These are phyloP conservation scores for Sarcophaga subvicina DNA, from an alignment of 2,888 invertebrate genomes.

Conservation along the genomic window DNA sequence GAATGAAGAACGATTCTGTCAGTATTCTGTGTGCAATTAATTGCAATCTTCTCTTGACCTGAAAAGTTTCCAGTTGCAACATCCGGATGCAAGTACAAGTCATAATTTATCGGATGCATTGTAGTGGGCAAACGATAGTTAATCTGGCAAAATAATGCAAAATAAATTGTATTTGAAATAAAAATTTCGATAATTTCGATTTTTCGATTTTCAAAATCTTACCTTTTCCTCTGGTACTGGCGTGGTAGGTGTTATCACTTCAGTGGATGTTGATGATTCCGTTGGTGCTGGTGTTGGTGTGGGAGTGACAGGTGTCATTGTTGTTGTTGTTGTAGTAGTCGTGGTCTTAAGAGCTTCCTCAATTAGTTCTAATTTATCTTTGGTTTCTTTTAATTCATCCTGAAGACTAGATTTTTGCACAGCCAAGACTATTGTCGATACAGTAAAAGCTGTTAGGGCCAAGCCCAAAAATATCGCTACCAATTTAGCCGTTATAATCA, in stretches of 20 bases:
- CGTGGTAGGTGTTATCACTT: conserved; percentile 5
- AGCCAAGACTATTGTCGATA: conserved; percentile 84
- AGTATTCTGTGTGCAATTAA: conserved; percentile 82
- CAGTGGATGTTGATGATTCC: conserved; percentile 18
- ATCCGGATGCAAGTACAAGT: conserved; percentile 86
- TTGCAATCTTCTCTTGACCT: conserved; percentile 83
- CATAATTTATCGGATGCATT: conserved; percentile 86
- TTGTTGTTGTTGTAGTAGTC: conserved; percentile 69
- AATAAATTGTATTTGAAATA: too few species aligned
- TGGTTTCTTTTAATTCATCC: conserved; percentile 74
- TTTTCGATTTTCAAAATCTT: not conserved
- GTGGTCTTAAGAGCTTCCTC: conserved; percentile 72
- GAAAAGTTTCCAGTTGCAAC: conserved; percentile 83
- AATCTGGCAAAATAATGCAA: conserved; percentile 67
- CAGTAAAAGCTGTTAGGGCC: conserved; percentile 80
- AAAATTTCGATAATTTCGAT: not conserved
- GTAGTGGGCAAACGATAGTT: conserved; percentile 83
- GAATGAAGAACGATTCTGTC: conserved; percentile 84
- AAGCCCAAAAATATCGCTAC: conserved; percentile 76
- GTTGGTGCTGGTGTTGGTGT: conserved; percentile 48
- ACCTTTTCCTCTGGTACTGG: conserved; percentile 58
- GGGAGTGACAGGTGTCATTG: conserved; percentile 41
- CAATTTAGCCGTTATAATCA: conserved; percentile 78
- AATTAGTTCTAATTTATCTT: conserved; percentile 74
- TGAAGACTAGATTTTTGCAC: conserved; percentile 80